These are phyloP conservation scores for Alosa sapidissima DNA, from an alignment of 2,797 vertebrate genomes.

Conservation along the genomic window DNA sequence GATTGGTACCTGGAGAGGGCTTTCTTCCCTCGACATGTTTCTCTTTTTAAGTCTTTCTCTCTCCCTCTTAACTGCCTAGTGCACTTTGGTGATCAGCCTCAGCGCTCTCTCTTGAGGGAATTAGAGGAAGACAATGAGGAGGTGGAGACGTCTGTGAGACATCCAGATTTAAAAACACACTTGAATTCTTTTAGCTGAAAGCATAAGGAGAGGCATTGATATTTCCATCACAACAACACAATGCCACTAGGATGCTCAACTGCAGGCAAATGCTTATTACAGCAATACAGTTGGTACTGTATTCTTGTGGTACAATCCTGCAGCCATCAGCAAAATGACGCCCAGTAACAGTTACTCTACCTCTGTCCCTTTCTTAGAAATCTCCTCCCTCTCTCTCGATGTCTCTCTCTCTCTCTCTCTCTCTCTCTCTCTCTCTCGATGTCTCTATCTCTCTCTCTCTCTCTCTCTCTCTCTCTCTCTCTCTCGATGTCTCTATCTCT, in stretches of 20 bases:
- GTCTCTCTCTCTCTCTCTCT: not conserved
- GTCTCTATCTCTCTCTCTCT: not conserved
- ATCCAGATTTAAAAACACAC: not conserved
- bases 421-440: not conserved
- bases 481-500: not conserved
- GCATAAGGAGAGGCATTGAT: not conserved
- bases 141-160: not conserved
- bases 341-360: not conserved
- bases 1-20: constrained; percentile 9
- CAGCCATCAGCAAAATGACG: not conserved
- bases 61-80: not conserved
- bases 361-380: not conserved
- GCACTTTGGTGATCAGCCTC: not conserved
- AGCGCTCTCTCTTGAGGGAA: not conserved
- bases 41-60: not conserved
- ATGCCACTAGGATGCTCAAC: not conserved
- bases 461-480: not conserved
- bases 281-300: not conserved
- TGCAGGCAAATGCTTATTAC: not conserved
- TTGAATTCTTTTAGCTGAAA: not conserved
- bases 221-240: not conserved
- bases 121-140: not conserved
- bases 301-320: not conserved
- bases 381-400: not conserved
- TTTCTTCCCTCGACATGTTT: not conserved